Percentiles rank a stretch among this genome's conserved stretches.
phyloP scores from a whole-genome alignment of 2,888 invertebrate genomes.

The Drosophila sordidula region DNA sequence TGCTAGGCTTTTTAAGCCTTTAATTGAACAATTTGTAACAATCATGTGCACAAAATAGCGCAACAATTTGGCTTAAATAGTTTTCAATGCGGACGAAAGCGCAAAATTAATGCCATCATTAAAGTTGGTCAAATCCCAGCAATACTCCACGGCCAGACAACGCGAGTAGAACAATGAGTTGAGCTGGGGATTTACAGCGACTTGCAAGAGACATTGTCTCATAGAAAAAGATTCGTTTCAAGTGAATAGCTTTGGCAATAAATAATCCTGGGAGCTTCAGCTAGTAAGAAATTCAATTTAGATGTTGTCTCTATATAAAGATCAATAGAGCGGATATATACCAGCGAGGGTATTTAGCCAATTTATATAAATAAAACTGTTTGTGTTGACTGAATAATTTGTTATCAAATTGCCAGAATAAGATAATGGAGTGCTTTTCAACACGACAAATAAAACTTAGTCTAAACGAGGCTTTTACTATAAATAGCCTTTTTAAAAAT shows the following conservation, averaged over 20 bases:
- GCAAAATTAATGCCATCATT: conserved; percentile 65
- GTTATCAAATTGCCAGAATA: too few species aligned
- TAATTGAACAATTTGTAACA: conserved; percentile 82
- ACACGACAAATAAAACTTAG: too few species aligned
- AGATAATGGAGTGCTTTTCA: too few species aligned
- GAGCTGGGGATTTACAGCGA: conserved; percentile 24
- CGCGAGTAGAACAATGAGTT: conserved; percentile 53
- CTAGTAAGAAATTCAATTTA: conserved; percentile 3
- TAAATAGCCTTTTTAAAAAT: too few species aligned
- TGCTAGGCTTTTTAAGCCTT: conserved; percentile 60
- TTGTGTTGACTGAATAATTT: neutral
- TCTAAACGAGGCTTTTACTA: too few species aligned
- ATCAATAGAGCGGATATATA: neutral
- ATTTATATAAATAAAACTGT: neutral
- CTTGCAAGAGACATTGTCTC: conserved; percentile 32
- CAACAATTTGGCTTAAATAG: conserved; percentile 78
- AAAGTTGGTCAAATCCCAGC: conserved; percentile 54
- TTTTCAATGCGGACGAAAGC: conserved; percentile 75
- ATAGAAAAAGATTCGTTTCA: conserved; percentile 4
- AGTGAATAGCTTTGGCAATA: conserved; percentile 3
- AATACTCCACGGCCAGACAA: conserved; percentile 19
- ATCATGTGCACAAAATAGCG: conserved; percentile 79
- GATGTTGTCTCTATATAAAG: neutral
- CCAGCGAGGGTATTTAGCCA: neutral
- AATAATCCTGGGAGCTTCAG: conserved; percentile 5